Conservation (phyloP, 2,888 invertebrate species). For the Ptychoptera contaminata region DNA sequence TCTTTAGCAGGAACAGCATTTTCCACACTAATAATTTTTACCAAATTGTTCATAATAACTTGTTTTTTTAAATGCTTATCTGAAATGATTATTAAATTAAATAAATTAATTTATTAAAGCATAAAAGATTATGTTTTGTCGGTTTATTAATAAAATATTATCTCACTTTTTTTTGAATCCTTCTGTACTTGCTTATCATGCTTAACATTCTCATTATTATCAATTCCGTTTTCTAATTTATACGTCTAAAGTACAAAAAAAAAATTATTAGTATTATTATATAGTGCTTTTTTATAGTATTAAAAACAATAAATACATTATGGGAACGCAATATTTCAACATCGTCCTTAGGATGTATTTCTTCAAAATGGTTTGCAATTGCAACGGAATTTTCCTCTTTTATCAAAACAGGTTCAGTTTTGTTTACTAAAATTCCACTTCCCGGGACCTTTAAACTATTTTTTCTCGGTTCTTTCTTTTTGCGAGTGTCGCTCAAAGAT, state of each 20-base stretch:
- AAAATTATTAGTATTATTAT: too few relatives aligned
- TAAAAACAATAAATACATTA: not conserved
- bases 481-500: not conserved
- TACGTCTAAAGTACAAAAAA: too few relatives aligned
- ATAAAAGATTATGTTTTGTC: too few relatives aligned
- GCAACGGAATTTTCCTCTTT: conserved; percentile 21
- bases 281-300: too few relatives aligned
- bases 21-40: not conserved
- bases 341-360: conserved; percentile 70
- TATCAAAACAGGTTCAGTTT: conserved; percentile 20
- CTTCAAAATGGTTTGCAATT: conserved; percentile 56
- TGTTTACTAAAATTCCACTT: conserved; percentile 25
- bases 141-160: too few relatives aligned
- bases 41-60: not conserved
- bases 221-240: too few relatives aligned
- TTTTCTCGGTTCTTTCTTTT: conserved; percentile 5
- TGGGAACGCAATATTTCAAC: conserved; percentile 15
- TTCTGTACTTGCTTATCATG: too few relatives aligned
- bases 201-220: too few relatives aligned
- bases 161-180: too few relatives aligned
- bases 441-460: conserved; percentile 15
- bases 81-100: too few relatives aligned
- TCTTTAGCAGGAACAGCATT: too few relatives aligned
- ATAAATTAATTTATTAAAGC: too few relatives aligned
- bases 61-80: not conserved